phyloP scores from a whole-genome alignment of 1,140 invertebrate species.

The Drosophila bocqueti region DNA sequence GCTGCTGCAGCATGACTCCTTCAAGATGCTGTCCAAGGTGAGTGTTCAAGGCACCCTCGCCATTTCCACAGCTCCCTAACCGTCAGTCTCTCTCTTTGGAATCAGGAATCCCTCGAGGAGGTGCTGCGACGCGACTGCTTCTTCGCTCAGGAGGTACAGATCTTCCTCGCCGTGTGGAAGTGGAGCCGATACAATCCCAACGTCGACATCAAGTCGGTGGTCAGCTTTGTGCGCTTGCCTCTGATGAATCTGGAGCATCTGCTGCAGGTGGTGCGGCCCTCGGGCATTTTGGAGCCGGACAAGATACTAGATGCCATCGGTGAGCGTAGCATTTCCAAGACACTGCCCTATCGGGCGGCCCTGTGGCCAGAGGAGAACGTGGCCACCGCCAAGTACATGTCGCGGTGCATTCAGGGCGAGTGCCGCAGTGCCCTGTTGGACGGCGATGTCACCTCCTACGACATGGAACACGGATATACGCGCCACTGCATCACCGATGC shows the following conservation, averaged over 20 bases:
- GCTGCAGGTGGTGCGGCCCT: constrained; percentile 94
- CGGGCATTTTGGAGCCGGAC: constrained; percentile 94
- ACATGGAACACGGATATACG: constrained; percentile 90
- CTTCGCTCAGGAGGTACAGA: constrained; percentile 97
- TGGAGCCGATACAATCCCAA: constrained; percentile 94
- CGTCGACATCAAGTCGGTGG: constrained; percentile 86
- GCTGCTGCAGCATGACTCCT: constrained; percentile 93
- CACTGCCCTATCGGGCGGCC: constrained; percentile 92
- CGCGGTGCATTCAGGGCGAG: constrained; percentile 94
- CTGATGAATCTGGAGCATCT: constrained; percentile 95
- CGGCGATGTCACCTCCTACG: constrained; percentile 89
- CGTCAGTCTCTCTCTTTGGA: not conserved
- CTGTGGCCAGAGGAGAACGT: constrained; percentile 96
- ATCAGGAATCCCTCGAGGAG: constrained; percentile 90
- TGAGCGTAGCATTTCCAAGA: constrained; percentile 90
- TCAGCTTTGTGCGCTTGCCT: constrained; percentile 91
- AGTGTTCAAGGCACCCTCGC: not conserved
- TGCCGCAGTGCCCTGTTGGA: constrained; percentile 94
- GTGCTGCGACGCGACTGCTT: constrained; percentile 97
- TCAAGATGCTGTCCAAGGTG: constrained; percentile 93
- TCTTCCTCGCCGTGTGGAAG: constrained; percentile 94
- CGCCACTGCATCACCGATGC: constrained; percentile 95
- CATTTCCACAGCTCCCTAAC: not conserved
- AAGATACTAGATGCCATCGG: constrained; percentile 97
- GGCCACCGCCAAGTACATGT: constrained; percentile 91